These are phyloP conservation scores for Scartelaos histophorus DNA, from an alignment of 2,113 vertebrate genomes.

Conservation along the genomic window DNA sequence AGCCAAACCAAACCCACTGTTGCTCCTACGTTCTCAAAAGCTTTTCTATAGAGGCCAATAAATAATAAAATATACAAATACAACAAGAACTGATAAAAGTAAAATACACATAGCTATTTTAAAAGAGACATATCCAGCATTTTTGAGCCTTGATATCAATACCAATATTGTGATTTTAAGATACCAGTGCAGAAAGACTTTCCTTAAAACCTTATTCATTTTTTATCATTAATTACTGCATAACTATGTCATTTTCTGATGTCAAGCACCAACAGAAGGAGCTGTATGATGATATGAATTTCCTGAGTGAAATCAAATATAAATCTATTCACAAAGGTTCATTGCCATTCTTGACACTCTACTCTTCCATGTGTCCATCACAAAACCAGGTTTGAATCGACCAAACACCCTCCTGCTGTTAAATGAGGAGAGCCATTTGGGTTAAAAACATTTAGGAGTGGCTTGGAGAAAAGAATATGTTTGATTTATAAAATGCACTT, in stretches of 20 bases:
- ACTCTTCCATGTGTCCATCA: constrained; percentile 44
- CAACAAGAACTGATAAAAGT: constrained; percentile 5
- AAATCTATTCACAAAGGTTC: constrained; percentile 22
- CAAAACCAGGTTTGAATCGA: constrained; percentile 60
- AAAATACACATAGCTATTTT: not conserved
- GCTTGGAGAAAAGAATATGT: not conserved
- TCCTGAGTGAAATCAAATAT: constrained; percentile 59
- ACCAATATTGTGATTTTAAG: not conserved
- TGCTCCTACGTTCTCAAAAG: constrained; percentile 25
- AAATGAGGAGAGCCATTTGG: constrained; percentile 49
- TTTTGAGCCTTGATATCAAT: not conserved
- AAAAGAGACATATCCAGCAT: not conserved
- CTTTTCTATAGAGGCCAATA: not conserved
- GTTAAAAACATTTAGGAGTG: constrained; percentile 46
- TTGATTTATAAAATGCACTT: not conserved
- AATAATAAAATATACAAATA: constrained; percentile 6
- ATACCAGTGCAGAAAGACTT: not conserved
- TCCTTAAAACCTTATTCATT: not conserved
- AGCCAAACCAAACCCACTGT: constrained; percentile 25
- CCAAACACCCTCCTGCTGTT: constrained; percentile 54
- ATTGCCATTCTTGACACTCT: constrained; percentile 39
- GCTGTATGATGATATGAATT: constrained; percentile 18
- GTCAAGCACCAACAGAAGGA: not conserved
- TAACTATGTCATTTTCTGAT: not conserved
- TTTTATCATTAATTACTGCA: not conserved